phyloP scores from a whole-genome alignment of 2,113 vertebrate species.

The Scortum barcoo region DNA sequence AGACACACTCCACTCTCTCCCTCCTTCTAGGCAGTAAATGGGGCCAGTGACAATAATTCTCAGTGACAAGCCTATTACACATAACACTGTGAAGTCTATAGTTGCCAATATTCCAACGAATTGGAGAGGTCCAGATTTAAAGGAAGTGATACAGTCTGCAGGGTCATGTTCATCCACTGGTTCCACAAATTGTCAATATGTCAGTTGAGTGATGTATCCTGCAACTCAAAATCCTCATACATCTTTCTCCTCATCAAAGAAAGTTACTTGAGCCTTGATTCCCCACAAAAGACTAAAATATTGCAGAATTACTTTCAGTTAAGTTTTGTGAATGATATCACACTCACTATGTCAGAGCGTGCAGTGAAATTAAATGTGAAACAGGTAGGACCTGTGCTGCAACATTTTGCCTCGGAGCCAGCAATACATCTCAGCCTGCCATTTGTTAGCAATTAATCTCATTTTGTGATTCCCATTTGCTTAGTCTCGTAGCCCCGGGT shows the following conservation, averaged over 20 bases:
- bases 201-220: not conserved
- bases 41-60: constrained; percentile 69
- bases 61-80: constrained; percentile 76
- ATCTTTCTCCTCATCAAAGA: not conserved
- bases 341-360: constrained; percentile 2
- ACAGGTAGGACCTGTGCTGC: constrained; percentile 18
- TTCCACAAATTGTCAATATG: not conserved
- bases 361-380: constrained; percentile 37
- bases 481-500: constrained; percentile 53
- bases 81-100: constrained; percentile 46
- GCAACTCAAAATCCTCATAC: not conserved
- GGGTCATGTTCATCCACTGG: constrained; percentile 8
- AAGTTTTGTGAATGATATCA: constrained; percentile 7
- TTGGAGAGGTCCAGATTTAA: constrained; percentile 45
- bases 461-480: constrained; percentile 67
- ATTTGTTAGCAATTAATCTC: constrained; percentile 63
- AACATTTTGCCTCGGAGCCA: constrained; percentile 41
- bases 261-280: too few relatives aligned
- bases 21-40: constrained; percentile 61
- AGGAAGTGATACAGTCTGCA: constrained; percentile 9
- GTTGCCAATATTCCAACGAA: constrained; percentile 48
- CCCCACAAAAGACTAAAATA: not conserved
- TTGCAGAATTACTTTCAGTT: constrained; percentile 1
- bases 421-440: constrained; percentile 47
- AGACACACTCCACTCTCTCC: constrained; percentile 37